Evolutionary conservation across 2,113 vertebrate species (phyloP).

Genomic region (Pelusios castaneus): DNA sequence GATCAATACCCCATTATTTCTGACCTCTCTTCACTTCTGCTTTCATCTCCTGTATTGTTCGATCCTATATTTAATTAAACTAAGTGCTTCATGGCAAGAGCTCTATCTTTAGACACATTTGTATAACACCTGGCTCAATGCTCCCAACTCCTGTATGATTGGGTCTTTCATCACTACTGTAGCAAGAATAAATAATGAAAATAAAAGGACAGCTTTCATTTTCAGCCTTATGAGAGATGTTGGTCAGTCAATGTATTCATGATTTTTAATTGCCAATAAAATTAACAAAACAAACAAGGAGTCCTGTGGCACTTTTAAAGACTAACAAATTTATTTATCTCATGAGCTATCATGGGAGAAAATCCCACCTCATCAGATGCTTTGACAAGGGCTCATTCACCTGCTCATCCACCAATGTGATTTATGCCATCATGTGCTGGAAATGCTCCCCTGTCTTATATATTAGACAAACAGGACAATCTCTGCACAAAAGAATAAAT

Average conservation of each 20-base stretch:
- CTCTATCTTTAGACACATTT: neutral
- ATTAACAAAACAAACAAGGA: too few species aligned
- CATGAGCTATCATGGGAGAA: too few species aligned
- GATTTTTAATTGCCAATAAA: neutral
- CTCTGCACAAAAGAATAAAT: too few species aligned
- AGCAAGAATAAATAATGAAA: neutral
- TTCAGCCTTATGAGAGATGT: neutral
- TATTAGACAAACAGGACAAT: too few species aligned
- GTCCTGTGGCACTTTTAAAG: too few species aligned
- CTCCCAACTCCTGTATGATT: neutral
- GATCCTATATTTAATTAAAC: neutral
- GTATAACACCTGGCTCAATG: accelerated
- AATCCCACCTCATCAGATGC: too few species aligned
- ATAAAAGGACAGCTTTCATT: neutral
- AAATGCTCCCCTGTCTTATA: too few species aligned
- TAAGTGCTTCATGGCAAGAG: neutral
- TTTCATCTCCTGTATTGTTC: neutral
- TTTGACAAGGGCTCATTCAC: too few species aligned
- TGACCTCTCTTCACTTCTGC: neutral
- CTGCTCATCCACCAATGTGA: too few species aligned
- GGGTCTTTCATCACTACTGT: neutral
- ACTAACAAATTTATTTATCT: too few species aligned
- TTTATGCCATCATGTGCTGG: too few species aligned
- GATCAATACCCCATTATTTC: neutral
- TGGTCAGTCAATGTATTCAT: neutral